Percentiles rank a stretch among this genome's conserved stretches.
Evolutionary conservation across 2,113 vertebrate genomes (phyloP).

Genomic region (Zootoca vivipara): DNA sequence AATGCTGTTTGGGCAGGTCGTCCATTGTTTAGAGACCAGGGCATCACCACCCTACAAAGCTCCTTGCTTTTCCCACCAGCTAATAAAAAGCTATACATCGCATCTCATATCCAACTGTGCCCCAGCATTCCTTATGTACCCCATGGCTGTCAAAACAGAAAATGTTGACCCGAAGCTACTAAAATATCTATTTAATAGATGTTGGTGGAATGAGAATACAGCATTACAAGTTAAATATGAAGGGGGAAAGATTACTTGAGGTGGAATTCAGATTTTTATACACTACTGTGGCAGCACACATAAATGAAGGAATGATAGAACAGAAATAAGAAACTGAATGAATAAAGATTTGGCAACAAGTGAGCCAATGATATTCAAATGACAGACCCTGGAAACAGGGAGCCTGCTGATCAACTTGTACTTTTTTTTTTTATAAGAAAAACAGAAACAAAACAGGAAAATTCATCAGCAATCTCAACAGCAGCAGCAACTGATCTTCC

Average conservation of each 20-base stretch:
- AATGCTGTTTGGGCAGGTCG: neutral
- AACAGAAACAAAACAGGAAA: neutral
- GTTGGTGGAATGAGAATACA: neutral
- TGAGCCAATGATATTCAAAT: neutral
- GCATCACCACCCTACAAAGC: neutral
- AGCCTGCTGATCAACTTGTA: neutral
- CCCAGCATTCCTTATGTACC: no score
- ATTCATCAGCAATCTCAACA: neutral
- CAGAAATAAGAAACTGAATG: neutral
- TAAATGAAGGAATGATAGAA: neutral
- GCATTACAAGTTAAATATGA: neutral
- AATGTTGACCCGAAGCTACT: neutral
- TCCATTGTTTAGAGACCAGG: neutral
- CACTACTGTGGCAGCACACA: neutral
- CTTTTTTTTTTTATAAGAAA: neutral
- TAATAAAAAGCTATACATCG: neutral
- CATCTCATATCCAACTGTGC: neutral
- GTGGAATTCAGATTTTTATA: neutral
- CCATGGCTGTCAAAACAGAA: neutral
- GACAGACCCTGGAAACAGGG: neutral
- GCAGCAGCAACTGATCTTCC: neutral
- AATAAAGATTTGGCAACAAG: neutral
- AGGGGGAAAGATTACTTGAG: neutral
- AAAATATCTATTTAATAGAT: neutral
- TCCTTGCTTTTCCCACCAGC: neutral